Evolutionary conservation across 2,113 vertebrate species (phyloP), one percentile per base, ranked within the genome.

Genomic region (Salvelinus namaycush): DNA sequence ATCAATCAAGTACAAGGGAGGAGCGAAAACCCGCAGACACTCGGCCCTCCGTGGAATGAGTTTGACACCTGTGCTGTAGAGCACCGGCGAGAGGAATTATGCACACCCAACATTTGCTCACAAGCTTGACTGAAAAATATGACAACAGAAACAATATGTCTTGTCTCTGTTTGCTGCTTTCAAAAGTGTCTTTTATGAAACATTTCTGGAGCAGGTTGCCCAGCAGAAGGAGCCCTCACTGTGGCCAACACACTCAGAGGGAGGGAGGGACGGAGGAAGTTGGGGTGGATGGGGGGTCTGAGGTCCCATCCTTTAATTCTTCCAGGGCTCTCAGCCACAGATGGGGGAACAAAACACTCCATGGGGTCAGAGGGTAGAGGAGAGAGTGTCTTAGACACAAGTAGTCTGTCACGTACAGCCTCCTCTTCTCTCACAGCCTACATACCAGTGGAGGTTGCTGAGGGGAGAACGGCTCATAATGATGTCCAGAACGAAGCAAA

Each of bases 251-350:
- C 9, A 44, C 39, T 12, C 39, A 11, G 39, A 11, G 26, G 26
- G 8, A 8, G 39, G 39, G 9, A 44, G 39, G 0, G 39, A 44
- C 2, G 39, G 39, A 9, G 39, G 39, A 44, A 44, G 39, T 44
- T 1, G 0, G 18, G 8, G 59, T 12, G 4, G n/a, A 4, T 20
- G 13, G 7, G 14, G 16, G 51, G 5, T 54, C 51, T 54, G 51
- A 54, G 3, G 51, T 62, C 59, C 59, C 39, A 44, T 44, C 39
- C 39, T 44, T 44, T 44, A 22, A 54, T 54, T 64, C 60, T 22
- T 29, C 4, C 14, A 68, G 89, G 3, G 83, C 89, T 0, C 80
- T 94, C 34, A 93, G 91, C 81, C 93, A 92, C 13, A 92, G 92
- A 71, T 93, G 92, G 94, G 93, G 44, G 44, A 20, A 74, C 64